Base-by-base conservation (phyloP, 2,113 vertebrate genomes). In the Oostethus manadensis region DNA sequence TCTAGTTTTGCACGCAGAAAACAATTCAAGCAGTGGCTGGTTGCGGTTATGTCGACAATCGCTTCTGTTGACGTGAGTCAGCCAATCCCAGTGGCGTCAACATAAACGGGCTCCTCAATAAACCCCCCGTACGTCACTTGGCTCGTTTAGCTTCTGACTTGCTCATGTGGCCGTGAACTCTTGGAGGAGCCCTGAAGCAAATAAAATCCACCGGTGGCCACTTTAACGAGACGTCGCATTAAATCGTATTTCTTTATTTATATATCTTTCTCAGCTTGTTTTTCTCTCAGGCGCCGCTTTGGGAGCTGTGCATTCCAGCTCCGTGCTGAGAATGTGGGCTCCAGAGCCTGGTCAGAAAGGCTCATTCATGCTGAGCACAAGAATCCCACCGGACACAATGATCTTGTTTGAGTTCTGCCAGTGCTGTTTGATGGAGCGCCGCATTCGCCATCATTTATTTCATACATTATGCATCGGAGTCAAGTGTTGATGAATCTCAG, bases 291-390 rank as follows among this genome's bases (percentile, higher is more conserved):
- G 56, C 68, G 38, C 46, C 2, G 46, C 58, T 66, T 68, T 50
- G 45, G 46, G 51, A 23, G 14, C 42, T 63, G 18, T 73, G 73
- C 74, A 76, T 78, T 82, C 76, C 81, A 64, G 64, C 67, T 55
- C 64, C 26, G 58, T 13, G 42, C 64, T 54, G 68, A 80, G 74
- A 70, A 76, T 72, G 62, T 70, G 79, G 73, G 61, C 72, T 68
- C 63, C 64, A 55, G 66, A 29, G 69, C 60, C 57, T 72, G 54
- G 59, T 82, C 69, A 77, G 75, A 85, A 55, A 54, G 64, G 21
- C 77, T 80, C 79, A 82, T 86, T 87, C 86, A 86, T 79, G 51
- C 70, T n/a, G 73, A 77, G 64, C 61, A 81, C 86, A 84, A 79
- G 76, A 82, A 73, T 76, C 64, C 66, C 48, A 58, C 72, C 78